Percentiles rank a stretch among this genome's conserved stretches.
Evolutionary conservation across 2,888 invertebrate species (phyloP).

Genomic region (Dendrolimus pini): DNA sequence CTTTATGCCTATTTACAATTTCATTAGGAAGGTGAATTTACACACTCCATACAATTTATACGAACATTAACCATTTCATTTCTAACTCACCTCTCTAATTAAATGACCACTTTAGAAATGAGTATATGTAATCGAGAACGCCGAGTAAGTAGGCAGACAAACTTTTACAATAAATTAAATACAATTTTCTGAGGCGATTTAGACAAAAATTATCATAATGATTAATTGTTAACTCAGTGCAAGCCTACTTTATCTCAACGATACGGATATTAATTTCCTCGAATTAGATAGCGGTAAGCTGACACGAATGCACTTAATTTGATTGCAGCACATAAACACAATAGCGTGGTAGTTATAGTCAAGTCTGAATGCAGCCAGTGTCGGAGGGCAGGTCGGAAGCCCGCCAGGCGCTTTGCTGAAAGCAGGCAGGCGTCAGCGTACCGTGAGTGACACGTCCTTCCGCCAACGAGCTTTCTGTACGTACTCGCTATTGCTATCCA

Average conservation of each 20-base stretch:
- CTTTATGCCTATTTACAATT: too few species aligned
- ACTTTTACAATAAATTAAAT: neutral
- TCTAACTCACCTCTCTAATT: neutral
- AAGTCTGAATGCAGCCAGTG: constrained; percentile 41
- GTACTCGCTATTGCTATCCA: constrained; percentile 33
- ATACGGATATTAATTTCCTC: constrained; percentile 4
- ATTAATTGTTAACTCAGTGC: constrained; percentile 5
- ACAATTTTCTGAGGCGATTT: constrained; percentile 3
- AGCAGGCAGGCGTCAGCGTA: constrained; percentile 56
- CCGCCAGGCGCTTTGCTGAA: constrained; percentile 50
- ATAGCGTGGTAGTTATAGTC: constrained; percentile 26
- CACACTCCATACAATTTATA: too few species aligned
- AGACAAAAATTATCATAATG: constrained; percentile 5
- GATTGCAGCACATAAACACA: constrained; percentile 7
- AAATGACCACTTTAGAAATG: neutral
- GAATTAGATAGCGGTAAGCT: neutral
- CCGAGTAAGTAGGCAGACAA: neutral
- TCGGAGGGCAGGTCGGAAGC: constrained; percentile 64
- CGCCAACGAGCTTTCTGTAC: constrained; percentile 47
- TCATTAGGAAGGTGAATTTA: too few species aligned
- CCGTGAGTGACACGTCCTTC: constrained; percentile 69
- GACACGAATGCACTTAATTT: constrained; percentile 4
- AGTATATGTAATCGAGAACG: neutral
- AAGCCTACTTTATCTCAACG: constrained; percentile 1
- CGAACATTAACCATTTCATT: too few species aligned